Percentiles rank a stretch among this genome's conserved stretches.
These are phyloP conservation scores for Phengaris arion DNA, from an alignment of 2,888 invertebrate species.

Conservation along the genomic window DNA sequence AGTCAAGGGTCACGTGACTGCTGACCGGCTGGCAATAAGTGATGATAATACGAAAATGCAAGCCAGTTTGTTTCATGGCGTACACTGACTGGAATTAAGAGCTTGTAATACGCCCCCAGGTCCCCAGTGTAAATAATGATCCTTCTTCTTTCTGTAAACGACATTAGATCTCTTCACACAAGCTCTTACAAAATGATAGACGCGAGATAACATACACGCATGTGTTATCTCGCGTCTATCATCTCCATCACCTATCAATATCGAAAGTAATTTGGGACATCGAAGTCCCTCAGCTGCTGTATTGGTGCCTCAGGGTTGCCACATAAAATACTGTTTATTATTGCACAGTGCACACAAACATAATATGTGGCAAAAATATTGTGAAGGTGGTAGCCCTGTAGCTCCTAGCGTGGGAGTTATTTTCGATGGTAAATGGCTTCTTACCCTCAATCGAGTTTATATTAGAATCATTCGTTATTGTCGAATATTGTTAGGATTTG, in stretches of 20 bases:
- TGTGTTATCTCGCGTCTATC: too few relatives aligned
- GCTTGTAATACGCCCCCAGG: too few relatives aligned
- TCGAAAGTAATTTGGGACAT: slow-evolving; percentile 17
- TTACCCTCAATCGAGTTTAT: background rate
- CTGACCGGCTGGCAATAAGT: too few relatives aligned
- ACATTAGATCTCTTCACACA: background rate
- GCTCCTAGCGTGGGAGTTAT: background rate
- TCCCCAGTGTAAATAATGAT: too few relatives aligned
- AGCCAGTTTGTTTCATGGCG: too few relatives aligned
- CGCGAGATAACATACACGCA: background rate
- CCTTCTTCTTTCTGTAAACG: too few relatives aligned
- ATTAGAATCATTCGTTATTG: background rate
- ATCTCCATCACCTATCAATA: slow-evolving; percentile 17
- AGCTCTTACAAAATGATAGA: background rate
- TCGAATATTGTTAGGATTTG: background rate
- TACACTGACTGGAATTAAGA: too few relatives aligned
- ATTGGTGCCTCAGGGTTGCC: background rate
- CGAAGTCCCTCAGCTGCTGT: slow-evolving; percentile 7
- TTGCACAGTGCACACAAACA: too few relatives aligned
- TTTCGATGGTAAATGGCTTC: slow-evolving; percentile 1
- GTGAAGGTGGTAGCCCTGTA: background rate
- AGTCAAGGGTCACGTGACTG: too few relatives aligned
- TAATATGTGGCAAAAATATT: background rate
- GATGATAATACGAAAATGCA: too few relatives aligned
- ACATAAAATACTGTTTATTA: too few relatives aligned